phyloP scores from a whole-genome alignment of 2,113 vertebrate species.

The Phrynosoma platyrhinos region DNA sequence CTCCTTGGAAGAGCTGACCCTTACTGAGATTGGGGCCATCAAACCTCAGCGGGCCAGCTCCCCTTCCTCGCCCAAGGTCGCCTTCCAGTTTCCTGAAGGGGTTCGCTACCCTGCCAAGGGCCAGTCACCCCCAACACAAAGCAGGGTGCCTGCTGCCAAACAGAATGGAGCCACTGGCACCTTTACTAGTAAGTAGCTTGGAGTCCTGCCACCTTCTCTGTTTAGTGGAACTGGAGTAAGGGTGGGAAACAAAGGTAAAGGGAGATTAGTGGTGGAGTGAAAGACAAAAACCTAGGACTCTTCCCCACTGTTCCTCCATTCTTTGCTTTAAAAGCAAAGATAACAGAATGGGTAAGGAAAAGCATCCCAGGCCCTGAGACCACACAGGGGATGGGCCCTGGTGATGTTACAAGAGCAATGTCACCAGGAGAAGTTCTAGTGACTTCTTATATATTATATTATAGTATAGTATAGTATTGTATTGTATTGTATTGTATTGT shows the following conservation, averaged over 20 bases:
- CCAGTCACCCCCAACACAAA: conserved; percentile 14
- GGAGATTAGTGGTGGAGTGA: not conserved
- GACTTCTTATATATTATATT: too few species aligned
- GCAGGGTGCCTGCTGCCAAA: conserved; percentile 11
- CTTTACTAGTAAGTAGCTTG: conserved; percentile 82
- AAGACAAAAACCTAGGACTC: too few species aligned
- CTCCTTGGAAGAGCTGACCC: conserved; percentile 71
- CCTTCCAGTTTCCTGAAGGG: conserved; percentile 71
- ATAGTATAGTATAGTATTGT: too few species aligned
- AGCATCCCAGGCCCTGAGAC: not conserved
- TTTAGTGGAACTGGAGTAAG: not conserved
- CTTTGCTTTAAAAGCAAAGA: not conserved
- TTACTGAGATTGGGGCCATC: conserved; percentile 75
- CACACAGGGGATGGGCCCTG: too few species aligned
- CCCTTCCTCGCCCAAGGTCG: conserved; percentile 75
- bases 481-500: too few species aligned
- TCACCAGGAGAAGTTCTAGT: too few species aligned
- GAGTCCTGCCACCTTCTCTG: not conserved
- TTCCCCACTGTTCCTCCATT: not conserved
- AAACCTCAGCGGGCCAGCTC: conserved; percentile 79
- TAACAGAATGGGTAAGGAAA: not conserved
- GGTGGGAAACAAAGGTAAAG: not conserved
- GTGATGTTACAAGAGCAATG: not conserved
- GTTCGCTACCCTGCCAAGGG: conserved; percentile 83
- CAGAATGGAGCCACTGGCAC: conserved; percentile 68